Evolutionary conservation across 2,113 vertebrate genomes (phyloP).

Genomic region (Aplodontia rufa): DNA sequence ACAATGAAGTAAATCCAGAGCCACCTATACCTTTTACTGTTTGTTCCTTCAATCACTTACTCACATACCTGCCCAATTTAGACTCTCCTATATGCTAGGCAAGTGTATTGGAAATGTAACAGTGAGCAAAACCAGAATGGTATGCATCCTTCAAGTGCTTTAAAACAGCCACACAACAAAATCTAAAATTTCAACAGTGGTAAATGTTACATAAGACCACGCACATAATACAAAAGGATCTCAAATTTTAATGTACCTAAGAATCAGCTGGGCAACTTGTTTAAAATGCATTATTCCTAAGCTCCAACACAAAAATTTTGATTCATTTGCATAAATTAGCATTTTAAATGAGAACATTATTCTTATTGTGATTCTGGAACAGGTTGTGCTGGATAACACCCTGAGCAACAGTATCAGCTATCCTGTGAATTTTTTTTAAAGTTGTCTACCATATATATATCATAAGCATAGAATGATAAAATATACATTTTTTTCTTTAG

Average conservation of each 20-base stretch:
- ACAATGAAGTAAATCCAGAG: neutral
- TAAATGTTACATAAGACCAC: neutral
- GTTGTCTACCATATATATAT: neutral
- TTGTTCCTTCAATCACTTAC: neutral
- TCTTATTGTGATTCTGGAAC: neutral
- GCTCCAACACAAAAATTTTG: neutral
- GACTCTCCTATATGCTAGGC: neutral
- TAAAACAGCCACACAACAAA: neutral
- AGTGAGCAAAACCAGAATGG: neutral
- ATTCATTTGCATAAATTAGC: neutral
- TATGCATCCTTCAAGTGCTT: neutral
- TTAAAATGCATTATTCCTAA: neutral
- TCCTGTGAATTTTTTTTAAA: neutral
- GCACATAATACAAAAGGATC: neutral
- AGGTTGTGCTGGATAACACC: neutral
- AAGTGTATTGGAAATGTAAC: neutral
- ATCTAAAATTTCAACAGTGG: neutral
- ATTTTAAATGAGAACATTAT: neutral
- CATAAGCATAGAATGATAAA: neutral
- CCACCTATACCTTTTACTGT: neutral
- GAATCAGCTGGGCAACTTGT: neutral
- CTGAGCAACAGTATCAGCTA: neutral
- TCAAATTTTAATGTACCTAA: neutral
- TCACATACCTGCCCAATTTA: neutral
- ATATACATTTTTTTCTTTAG: neutral